Evolutionary conservation across 2,888 invertebrate species (phyloP).

Genomic region (Temnothorax rugatulus): DNA sequence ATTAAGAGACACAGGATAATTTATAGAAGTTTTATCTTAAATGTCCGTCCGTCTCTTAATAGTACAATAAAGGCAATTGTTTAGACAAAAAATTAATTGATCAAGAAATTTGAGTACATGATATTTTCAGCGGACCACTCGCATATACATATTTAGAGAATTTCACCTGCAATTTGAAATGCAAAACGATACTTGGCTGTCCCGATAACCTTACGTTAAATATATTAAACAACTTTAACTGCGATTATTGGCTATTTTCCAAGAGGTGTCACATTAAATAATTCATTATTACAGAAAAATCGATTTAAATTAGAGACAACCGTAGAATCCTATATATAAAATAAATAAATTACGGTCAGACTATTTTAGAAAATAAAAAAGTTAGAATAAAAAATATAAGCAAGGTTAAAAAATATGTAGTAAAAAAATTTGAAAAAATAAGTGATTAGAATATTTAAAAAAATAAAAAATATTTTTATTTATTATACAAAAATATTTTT

Average conservation of each 20-base stretch:
- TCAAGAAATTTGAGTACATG: not conserved
- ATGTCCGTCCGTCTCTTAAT: not conserved
- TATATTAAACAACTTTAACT: constrained; percentile 2
- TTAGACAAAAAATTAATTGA: not conserved
- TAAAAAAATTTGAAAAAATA: not conserved
- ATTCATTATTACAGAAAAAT: constrained; percentile 3
- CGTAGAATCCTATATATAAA: not conserved
- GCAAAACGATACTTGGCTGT: constrained; percentile 27
- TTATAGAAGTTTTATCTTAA: not conserved
- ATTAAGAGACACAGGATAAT: not conserved
- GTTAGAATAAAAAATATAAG: not conserved
- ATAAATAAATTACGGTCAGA: not conserved
- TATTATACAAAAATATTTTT: not conserved
- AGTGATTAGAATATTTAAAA: not conserved
- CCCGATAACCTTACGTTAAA: constrained; percentile 16
- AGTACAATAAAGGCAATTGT: not conserved
- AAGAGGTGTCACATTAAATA: not conserved
- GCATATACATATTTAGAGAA: constrained; percentile 38
- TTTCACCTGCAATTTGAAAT: constrained; percentile 37
- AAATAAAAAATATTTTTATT: not conserved
- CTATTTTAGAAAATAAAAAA: not conserved
- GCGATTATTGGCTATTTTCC: constrained; percentile 5
- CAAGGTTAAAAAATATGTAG: not conserved
- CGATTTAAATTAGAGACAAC: not conserved
- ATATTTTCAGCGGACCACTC: constrained; percentile 29